Evolutionary conservation across 2,113 vertebrate species (phyloP), one percentile per base, ranked within the genome.

Genomic region (Leptodactylus fuscus): DNA sequence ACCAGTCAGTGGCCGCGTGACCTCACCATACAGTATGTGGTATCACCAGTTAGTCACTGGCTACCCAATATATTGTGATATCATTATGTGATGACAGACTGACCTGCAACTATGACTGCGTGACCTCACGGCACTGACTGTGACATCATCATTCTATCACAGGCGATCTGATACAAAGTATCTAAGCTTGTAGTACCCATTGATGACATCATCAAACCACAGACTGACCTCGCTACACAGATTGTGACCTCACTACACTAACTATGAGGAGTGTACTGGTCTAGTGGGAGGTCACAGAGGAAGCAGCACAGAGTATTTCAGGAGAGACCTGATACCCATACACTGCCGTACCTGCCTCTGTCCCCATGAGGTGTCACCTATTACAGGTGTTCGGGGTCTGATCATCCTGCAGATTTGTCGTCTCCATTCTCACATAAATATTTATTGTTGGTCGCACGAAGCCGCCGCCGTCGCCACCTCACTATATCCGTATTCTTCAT

Each of bases 301-400:
- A 55, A 65, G 27, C 27, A 32, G 27, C 60, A 65, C 60, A 65
- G 60, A 65, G 60, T 65, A 32, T 65, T 65, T 65, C 60, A 65
- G 60, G n/a, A 60, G 24, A 12, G 46, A 48, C 46, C 46, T 48
- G 46, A 2, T 2, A 11, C 10, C 8, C 8, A 12, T 48, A 11
- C 13, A 48, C 13, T 60, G 55, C 55, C n/a, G n/a, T n/a, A 60
- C 24, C 24, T 27, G n/a, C 6, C 18, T 3, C 10, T 12, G 55
- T 10, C 55, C 3, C 55, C 51, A 55, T 48, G 41, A 5, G 41
- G 41, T 44, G 41, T 5, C 9, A 44, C 9, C 41, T 44, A 44
- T 44, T 44, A 5, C 41, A 44, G 41, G 41, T 44, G 9, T 44
- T 44, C 41, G 9, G 41, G 41, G 9, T n/a, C n/a, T n/a, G n/a